Conservation (phyloP, 1,140 invertebrate genomes). For the Drosophila virilis region DNA sequence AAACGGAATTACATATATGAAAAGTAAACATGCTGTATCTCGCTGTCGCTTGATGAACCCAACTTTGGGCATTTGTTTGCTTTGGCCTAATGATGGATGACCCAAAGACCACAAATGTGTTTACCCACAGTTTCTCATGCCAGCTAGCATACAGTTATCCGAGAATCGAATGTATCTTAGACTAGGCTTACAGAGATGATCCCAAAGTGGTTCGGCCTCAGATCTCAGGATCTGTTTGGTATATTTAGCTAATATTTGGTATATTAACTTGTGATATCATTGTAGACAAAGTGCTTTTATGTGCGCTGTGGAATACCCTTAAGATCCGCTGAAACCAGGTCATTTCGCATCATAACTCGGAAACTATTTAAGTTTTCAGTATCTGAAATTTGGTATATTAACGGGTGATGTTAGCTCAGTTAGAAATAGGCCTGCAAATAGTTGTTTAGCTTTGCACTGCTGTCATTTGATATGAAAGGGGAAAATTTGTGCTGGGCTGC, state of each 20-base stretch:
- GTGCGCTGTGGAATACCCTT: too few relatives aligned
- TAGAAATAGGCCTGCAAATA: too few relatives aligned
- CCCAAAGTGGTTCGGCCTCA: not conserved
- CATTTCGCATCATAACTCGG: too few relatives aligned
- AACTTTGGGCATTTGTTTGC: conserved; percentile 5
- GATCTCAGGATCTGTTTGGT: not conserved
- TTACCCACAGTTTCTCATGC: too few relatives aligned
- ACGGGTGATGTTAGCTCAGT: too few relatives aligned
- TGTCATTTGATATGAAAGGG: too few relatives aligned
- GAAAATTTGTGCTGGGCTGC: too few relatives aligned
- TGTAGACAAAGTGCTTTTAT: not conserved
- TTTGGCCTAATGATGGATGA: conserved; percentile 23
- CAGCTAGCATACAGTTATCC: not conserved
- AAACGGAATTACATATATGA: conserved; percentile 41
- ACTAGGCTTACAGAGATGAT: not conserved
- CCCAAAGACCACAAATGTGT: not conserved
- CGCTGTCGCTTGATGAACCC: too few relatives aligned
- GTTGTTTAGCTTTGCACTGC: too few relatives aligned
- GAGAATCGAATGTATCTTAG: not conserved
- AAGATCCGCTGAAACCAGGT: too few relatives aligned
- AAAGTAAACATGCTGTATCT: conserved; percentile 18
- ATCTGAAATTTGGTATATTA: too few relatives aligned
- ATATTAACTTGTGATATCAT: not conserved
- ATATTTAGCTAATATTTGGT: not conserved
- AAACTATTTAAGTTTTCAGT: too few relatives aligned